Evolutionary conservation across 2,113 vertebrate species (phyloP), one percentile per base, ranked within the genome.

Genomic region (Cyrtonyx montezumae): DNA sequence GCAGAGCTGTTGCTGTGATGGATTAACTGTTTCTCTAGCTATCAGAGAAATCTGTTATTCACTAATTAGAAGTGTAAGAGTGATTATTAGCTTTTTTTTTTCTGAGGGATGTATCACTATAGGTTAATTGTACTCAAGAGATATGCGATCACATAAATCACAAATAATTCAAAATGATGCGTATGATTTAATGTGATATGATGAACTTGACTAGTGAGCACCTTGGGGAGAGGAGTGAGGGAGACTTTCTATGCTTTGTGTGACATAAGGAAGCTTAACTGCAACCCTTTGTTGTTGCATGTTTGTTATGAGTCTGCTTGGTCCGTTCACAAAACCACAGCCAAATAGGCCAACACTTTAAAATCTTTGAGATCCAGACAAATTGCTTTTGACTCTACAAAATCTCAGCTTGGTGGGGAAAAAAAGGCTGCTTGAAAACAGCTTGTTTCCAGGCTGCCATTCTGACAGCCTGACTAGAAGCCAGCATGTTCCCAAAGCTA

Each of bases 121-220:
- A 89, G 71, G 87, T 95, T 92, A 95, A 91, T 87, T 92, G 67
- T 69, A 48, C 71, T 85, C 76, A 70, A 5, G 6, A 91, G 85
- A 42, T 74, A 14, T 4, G 3, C 73, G 67, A 61, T 91, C 85
- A 77, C 62, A 48, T 85, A 77, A 73, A 66, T 84, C 36, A 69
- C 66, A 48, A 75, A 80, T 70, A 55, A 84, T 65, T 91, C 84
- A 21, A 87, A 86, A 75, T 71, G 0, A n/a, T 81, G 49, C 5
- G n/a, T 49, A 3, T 81, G 73, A 56, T 90, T 90, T 84, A 28
- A 28, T 5, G 34, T 28, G 23, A 37, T 19, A 36, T 6, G 32
- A 34, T 67, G 45, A 95, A 28, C 42, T 91, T 82, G 63, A 66
- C 25, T 63, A 34, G 6, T 19, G 30, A 94, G 30, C 30, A 25